Conservation (phyloP, 2,797 vertebrate species). For the Eurystomus glaucurus region DNA sequence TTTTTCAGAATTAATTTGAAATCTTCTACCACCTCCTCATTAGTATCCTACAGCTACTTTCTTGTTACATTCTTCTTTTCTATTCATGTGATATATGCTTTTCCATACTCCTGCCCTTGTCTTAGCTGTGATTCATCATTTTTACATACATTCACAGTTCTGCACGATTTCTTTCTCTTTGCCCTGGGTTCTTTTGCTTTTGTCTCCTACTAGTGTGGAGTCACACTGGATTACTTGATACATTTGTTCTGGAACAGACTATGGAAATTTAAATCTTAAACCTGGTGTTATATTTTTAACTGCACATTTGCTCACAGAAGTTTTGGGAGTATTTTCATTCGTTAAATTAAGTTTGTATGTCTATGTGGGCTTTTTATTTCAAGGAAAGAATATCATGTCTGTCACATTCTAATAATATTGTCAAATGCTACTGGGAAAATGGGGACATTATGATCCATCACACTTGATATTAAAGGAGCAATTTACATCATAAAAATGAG, state of each 20-base stretch:
- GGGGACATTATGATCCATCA: background rate
- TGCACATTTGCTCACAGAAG: background rate
- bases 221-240: background rate
- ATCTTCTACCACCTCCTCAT: background rate
- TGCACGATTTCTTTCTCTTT: background rate
- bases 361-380: background rate
- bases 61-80: background rate
- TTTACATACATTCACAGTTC: background rate
- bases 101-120: background rate
- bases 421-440: background rate
- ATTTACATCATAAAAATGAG: background rate
- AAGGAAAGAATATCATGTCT: background rate
- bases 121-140: background rate
- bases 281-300: background rate
- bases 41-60: background rate
- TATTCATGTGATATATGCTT: background rate
- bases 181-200: background rate
- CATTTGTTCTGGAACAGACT: background rate
- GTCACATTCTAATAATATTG: background rate
- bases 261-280: background rate
- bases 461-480: background rate
- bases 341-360: background rate
- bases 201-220: background rate
- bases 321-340: background rate
- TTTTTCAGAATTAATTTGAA: background rate